Percentiles rank a stretch among this genome's conserved stretches.
Evolutionary conservation across 92 coral and sea anemone genomes (phyloP).

Genomic region (Parazoanthus darwini): DNA sequence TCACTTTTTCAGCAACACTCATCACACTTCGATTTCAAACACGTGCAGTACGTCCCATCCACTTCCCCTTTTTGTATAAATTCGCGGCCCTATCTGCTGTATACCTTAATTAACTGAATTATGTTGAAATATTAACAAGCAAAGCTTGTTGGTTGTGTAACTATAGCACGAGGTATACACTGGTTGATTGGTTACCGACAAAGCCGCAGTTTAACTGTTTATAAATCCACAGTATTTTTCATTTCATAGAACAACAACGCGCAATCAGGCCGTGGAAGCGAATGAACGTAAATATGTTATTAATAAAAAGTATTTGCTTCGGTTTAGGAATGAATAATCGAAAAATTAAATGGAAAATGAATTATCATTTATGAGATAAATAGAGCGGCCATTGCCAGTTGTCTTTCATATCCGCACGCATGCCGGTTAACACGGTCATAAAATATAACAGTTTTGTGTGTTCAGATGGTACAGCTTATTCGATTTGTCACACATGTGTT

Average conservation of each 20-base stretch:
- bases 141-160: constrained; percentile 2
- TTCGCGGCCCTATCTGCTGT: neutral
- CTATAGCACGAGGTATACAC: neutral
- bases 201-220: neutral
- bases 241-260: neutral
- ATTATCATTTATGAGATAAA: no score
- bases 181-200: constrained; percentile 19
- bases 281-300: no score
- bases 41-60: neutral
- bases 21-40: neutral
- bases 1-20: neutral
- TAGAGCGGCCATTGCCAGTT: no score
- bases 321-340: no score
- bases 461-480: no score
- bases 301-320: no score
- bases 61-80: neutral
- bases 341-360: no score
- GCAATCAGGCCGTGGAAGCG: no score
- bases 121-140: constrained; percentile 13
- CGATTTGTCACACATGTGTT: no score
- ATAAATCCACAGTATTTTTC: neutral
- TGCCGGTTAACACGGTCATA: no score
- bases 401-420: no score
- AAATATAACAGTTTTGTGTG: no score
- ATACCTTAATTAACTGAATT: neutral